Base-by-base conservation (phyloP, 1,140 invertebrate species). In the Centruroides sculpturatus region DNA sequence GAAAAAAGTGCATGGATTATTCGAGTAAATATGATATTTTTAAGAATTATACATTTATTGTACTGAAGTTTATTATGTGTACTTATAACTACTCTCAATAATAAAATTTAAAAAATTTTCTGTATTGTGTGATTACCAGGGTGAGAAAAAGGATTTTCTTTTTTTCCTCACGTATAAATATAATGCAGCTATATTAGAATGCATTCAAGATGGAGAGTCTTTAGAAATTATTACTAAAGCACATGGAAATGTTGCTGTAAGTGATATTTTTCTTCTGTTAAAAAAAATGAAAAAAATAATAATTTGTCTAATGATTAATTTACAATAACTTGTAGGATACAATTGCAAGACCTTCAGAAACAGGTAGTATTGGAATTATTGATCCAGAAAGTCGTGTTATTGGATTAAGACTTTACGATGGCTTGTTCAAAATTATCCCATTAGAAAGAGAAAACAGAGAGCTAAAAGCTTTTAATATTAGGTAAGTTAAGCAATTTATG, bases 111-210 rank as follows among this genome's bases (percentile, higher is more conserved):
- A 23, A 23, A 23, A 23, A 23, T 23, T 23, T 23, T 23, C 23
- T 23, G 23, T 23, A 23, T 23, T 23, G 23, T 65, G 66, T 60
- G 48, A 59, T 62, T 67, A 66, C 59, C 73, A 94, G 89, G 83
- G 90, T 71, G 89, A 94, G 70, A 83, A 85, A 55, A 96, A 96
- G 77, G 95, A 99, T 74, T 76, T 92, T 51, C 76, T 99, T 34
- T 97, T 99, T 74, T 82, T 99, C 35, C 77, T 99, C 58, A 99
- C 96, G 13, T 82, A 83, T 34, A 80, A 91, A 46, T 95, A 95
- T 71, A 93, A 98, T 82, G 91, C 92, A 4, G 96, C 97, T 88
- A 96, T 98, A 70, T 74, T 99, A 55, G 92, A 96, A 77, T 96
- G 92, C 73, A 77, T 82, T 56, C 66, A 73, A 55, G 71, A 75